Base-by-base conservation (phyloP, 2,888 invertebrate genomes). In the Trichogramma evanescens region DNA sequence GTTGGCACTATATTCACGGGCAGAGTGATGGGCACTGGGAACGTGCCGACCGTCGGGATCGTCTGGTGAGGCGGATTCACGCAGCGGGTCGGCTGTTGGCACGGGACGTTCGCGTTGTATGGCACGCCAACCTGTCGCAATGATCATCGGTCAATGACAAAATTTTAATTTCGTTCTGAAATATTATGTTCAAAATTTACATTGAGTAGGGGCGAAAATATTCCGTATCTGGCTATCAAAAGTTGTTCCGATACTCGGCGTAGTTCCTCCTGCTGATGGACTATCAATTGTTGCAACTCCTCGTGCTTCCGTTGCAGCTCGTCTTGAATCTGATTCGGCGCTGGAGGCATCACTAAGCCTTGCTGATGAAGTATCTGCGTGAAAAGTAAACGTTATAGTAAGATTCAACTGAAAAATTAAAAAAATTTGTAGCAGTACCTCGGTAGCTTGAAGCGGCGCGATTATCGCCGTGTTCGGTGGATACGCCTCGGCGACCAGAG, bases 201-300 rank as follows among this genome's bases (percentile, higher is more conserved):
- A 67, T 79, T 79, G 9, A 79, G 65, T 50, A 79, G 62, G 1
- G 79, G 77, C 9, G 78, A 73, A 26, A 75, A 68, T 58, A 92
- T 82, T 5, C 91, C 91, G 66, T 91, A 87, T 70, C 89, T 83
- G 0, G 92, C 89, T 76, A 93, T 85, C 53, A 92, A 76, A 57
- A 94, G 80, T 72, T 93, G 93, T 72, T 93, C 92, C n/a, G 92
- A 92, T 1, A 94, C 90, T 66, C 87, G 83, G 50, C 89, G 82
- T 66, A 94, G 78, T 75, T 94, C 93, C 71, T 93, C 92, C 73
- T 93, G 93, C 72, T 93, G 93, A 66, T 89, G 86, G 56, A 88
- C 84, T 63, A 94, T 93, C 71, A 91, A 82, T 70, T 91, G 87
- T 74, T 93, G 91, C 63, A 94, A 79, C 72, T 93, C 89, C 65